A percentile compares a stretch with the other conserved stretches of the same genome.
phyloP scores from a whole-genome alignment of 1,140 invertebrate species.

The Tenebrio molitor region DNA sequence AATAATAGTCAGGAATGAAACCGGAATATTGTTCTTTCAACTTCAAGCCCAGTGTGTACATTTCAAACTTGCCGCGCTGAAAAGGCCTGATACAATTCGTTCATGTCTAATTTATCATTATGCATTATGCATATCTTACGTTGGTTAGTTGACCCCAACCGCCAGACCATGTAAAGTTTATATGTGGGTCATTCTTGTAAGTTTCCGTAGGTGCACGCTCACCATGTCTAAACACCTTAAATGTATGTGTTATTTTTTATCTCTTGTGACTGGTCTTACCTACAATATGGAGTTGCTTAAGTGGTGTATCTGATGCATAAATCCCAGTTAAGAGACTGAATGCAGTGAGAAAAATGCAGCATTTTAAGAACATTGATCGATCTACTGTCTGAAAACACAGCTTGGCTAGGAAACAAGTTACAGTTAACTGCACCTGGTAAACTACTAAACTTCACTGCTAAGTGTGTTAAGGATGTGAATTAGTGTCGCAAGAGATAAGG shows the following conservation, averaged over 20 bases:
- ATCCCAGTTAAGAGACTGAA: not conserved
- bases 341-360: constrained; percentile 10
- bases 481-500: too few relatives aligned
- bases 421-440: too few relatives aligned
- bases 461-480: too few relatives aligned
- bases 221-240: constrained; percentile 81
- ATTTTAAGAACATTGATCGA: constrained; percentile 6
- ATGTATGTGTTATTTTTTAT: constrained; percentile 7
- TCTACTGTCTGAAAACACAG: not conserved
- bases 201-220: constrained; percentile 77
- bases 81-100: constrained; percentile 51
- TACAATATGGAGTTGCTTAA: constrained; percentile 54
- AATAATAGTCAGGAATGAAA: constrained; percentile 76
- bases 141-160: constrained; percentile 81
- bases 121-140: constrained; percentile 68
- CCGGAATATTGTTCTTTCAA: constrained; percentile 78
- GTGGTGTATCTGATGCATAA: not conserved
- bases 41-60: constrained; percentile 83
- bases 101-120: not conserved
- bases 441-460: too few relatives aligned
- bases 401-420: not conserved
- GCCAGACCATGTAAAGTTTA: constrained; percentile 76
- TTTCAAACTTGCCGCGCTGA: constrained; percentile 83
- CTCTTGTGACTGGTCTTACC: constrained; percentile 27
- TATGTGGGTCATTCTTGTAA: constrained; percentile 81